Percentiles rank a stretch among this genome's conserved stretches.
Evolutionary conservation across 2,113 vertebrate species (phyloP).

Genomic region (Eulemur rufifrons): DNA sequence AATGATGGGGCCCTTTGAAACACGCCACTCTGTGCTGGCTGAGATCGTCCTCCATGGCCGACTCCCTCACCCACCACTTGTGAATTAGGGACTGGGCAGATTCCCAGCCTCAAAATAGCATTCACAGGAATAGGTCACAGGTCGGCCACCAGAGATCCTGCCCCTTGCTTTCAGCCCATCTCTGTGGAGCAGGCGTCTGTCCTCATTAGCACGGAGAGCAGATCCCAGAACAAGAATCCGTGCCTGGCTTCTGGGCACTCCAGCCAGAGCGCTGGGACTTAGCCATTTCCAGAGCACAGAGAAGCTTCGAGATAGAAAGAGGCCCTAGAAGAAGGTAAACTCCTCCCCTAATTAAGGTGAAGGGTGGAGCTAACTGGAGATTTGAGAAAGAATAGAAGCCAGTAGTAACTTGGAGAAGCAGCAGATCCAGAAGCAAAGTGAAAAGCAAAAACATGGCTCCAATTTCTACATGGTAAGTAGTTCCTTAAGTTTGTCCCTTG

Average conservation of each 20-base stretch:
- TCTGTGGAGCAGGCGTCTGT: not conserved
- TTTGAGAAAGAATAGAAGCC: not conserved
- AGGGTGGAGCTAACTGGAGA: not conserved
- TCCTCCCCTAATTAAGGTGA: not conserved
- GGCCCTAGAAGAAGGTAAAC: not conserved
- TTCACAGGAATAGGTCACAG: not conserved
- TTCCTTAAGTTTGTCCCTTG: not conserved
- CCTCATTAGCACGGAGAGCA: not conserved
- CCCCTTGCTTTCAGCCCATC: not conserved
- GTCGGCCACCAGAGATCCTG: not conserved
- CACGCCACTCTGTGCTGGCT: rapidly evolving
- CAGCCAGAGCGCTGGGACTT: rapidly evolving
- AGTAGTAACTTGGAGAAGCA: not conserved
- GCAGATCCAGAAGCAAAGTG: not conserved
- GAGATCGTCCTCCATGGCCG: not conserved
- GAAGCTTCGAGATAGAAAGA: not conserved
- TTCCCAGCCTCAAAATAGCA: not conserved
- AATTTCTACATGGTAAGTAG: not conserved
- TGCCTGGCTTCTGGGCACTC: not conserved
- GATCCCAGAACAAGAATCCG: not conserved
- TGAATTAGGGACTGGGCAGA: not conserved
- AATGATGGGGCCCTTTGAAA: not conserved
- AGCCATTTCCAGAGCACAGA: not conserved
- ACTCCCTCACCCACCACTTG: not conserved
- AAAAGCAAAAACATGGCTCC: rapidly evolving